A percentile compares a stretch with the other conserved stretches of the same genome.
Evolutionary conservation across 2,888 invertebrate species (phyloP).

Genomic region (Clusia tigrina): DNA sequence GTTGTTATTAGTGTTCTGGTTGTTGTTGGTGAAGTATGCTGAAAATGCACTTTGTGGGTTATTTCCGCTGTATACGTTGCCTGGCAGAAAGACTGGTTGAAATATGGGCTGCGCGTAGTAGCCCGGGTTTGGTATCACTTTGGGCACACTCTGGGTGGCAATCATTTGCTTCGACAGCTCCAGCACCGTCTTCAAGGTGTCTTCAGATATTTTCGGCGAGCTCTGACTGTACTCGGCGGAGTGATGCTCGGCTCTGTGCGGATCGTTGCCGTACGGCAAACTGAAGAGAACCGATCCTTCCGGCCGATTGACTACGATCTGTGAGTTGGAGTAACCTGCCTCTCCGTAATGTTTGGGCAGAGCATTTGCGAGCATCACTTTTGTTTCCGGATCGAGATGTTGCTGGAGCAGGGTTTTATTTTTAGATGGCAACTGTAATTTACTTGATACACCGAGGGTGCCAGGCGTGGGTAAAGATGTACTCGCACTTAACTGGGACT

Average conservation of each 20-base stretch:
- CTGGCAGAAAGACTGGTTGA: slow-evolving; percentile 57
- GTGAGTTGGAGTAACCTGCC: slow-evolving; percentile 58
- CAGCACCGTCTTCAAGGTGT: slow-evolving; percentile 62
- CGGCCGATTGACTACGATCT: slow-evolving; percentile 63
- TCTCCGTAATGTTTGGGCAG: slow-evolving; percentile 43
- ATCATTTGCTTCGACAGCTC: slow-evolving; percentile 64
- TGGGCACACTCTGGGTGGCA: slow-evolving; percentile 60
- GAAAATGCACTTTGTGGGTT: slow-evolving; percentile 54
- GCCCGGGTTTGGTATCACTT: slow-evolving; percentile 45
- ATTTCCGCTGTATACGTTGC: not conserved
- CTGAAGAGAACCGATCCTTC: slow-evolving; percentile 62
- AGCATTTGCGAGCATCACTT: slow-evolving; percentile 50
- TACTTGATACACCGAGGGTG: not conserved
- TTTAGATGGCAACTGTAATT: slow-evolving; percentile 31
- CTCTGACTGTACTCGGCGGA: slow-evolving; percentile 43
- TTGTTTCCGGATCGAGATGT: slow-evolving; percentile 53
- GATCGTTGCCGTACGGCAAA: slow-evolving; percentile 45
- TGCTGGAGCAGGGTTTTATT: slow-evolving; percentile 42
- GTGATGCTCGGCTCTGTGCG: slow-evolving; percentile 30
- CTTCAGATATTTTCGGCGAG: slow-evolving; percentile 61
- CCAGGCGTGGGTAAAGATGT: slow-evolving; percentile 6
- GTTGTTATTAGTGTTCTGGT: slow-evolving; percentile 13
- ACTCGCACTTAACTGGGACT: slow-evolving; percentile 2
- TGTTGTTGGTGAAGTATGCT: slow-evolving; percentile 36
- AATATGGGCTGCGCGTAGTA: slow-evolving; percentile 55